These are phyloP conservation scores for Sebastes schlegelii DNA, from an alignment of 2,113 vertebrate species.

Conservation along the genomic window DNA sequence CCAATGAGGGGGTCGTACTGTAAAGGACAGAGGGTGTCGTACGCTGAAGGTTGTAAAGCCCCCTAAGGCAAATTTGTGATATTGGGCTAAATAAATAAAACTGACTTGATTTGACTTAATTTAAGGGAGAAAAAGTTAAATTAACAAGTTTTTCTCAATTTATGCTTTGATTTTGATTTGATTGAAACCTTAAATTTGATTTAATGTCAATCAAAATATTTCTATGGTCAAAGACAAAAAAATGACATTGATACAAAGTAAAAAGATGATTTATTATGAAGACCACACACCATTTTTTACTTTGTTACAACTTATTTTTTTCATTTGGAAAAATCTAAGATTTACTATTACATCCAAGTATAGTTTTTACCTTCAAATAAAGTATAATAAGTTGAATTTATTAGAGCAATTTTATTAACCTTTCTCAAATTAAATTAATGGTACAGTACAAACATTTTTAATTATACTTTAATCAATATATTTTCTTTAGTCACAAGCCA, in stretches of 20 bases:
- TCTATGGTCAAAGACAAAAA: accelerated
- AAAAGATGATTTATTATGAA: neutral
- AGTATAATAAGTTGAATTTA: neutral
- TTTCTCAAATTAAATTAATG: neutral
- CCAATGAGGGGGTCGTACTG: no score
- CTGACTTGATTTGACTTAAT: neutral
- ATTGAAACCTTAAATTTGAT: no score
- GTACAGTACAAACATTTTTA: neutral
- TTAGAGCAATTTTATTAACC: neutral
- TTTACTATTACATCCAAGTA: neutral
- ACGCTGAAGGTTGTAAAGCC: no score
- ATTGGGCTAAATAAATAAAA: no score
- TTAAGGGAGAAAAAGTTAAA: neutral
- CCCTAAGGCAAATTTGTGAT: no score
- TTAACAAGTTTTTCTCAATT: no score
- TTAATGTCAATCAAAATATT: neutral
- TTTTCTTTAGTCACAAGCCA: neutral
- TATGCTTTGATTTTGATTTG: no score
- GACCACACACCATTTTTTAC: neutral
- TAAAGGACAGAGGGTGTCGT: no score
- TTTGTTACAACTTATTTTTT: neutral
- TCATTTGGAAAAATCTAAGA: neutral
- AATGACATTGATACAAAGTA: neutral
- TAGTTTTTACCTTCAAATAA: neutral
- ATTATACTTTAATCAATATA: neutral